Conservation (phyloP, 2,797 vertebrate species). For the Eidolon dupreanum region DNA sequence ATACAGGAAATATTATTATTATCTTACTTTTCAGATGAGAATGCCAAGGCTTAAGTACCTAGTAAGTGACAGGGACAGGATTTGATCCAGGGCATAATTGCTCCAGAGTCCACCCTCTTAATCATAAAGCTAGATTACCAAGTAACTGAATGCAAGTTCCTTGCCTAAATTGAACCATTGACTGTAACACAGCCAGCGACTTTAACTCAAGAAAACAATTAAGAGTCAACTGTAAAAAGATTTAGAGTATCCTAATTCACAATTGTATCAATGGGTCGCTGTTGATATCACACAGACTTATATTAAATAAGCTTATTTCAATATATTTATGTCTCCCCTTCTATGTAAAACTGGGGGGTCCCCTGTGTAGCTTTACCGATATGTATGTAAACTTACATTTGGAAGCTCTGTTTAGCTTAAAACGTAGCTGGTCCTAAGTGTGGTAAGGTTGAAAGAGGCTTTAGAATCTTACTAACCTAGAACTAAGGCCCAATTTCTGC, state of each 20-base stretch:
- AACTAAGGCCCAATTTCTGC: background rate
- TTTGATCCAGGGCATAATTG: background rate
- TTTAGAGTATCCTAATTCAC: background rate
- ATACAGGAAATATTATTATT: background rate
- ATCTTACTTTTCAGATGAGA: background rate
- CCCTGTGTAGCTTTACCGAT: background rate
- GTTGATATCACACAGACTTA: background rate
- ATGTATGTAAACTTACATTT: background rate
- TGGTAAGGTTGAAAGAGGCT: background rate
- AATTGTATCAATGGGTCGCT: background rate
- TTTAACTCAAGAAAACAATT: background rate
- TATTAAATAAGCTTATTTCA: background rate
- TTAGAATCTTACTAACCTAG: background rate
- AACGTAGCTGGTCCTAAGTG: background rate
- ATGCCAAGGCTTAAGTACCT: background rate
- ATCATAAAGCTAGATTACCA: background rate
- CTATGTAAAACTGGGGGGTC: background rate
- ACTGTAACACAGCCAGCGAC: background rate
- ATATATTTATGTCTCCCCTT: background rate
- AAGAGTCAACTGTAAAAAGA: background rate
- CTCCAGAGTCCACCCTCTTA: background rate
- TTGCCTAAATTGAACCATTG: background rate
- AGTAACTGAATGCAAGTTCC: constrained; percentile 1
- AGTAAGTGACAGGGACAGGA: background rate
- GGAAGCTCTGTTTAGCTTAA: background rate